A percentile compares a stretch with the other conserved stretches of the same genome.
These are phyloP conservation scores for Drosophila tripunctata DNA, from an alignment of 2,888 invertebrate genomes.

Conservation along the genomic window DNA sequence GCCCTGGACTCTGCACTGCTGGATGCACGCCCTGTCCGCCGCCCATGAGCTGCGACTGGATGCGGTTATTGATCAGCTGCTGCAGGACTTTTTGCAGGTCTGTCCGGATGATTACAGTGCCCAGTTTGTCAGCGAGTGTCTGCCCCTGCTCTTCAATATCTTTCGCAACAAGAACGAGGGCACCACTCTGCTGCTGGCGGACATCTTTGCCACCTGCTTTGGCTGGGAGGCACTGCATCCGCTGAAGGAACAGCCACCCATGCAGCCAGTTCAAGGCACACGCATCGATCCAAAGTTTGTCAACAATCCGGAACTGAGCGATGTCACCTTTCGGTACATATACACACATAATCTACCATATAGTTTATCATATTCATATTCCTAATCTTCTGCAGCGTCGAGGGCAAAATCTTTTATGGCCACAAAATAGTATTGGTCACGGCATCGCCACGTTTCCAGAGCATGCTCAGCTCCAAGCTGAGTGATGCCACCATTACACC, in stretches of 20 bases:
- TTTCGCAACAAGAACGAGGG: conserved; percentile 97
- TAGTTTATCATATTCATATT: neutral
- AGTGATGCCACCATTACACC: conserved; percentile 91
- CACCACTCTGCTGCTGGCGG: conserved; percentile 93
- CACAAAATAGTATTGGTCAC: conserved; percentile 97
- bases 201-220: conserved; percentile 95
- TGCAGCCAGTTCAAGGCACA: conserved; percentile 88
- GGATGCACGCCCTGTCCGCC: conserved; percentile 94
- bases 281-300: conserved; percentile 96
- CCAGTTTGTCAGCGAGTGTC: conserved; percentile 95
- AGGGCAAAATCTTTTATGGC: conserved; percentile 95
- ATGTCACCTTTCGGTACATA: conserved; percentile 91
- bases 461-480: conserved; percentile 91
- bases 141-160: conserved; percentile 94
- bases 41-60: conserved; percentile 93
- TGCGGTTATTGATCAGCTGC: conserved; percentile 93
- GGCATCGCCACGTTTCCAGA: conserved; percentile 93
- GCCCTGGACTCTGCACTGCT: conserved; percentile 96
- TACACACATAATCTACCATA: neutral
- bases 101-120: conserved; percentile 95
- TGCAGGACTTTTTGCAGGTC: conserved; percentile 95
- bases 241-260: conserved; percentile 87
- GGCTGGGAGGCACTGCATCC: conserved; percentile 93
- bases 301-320: conserved; percentile 96
- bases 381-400: conserved; percentile 87